These are phyloP conservation scores for Ictalurus punctatus DNA, from an alignment of 2,113 vertebrate genomes.

Conservation along the genomic window DNA sequence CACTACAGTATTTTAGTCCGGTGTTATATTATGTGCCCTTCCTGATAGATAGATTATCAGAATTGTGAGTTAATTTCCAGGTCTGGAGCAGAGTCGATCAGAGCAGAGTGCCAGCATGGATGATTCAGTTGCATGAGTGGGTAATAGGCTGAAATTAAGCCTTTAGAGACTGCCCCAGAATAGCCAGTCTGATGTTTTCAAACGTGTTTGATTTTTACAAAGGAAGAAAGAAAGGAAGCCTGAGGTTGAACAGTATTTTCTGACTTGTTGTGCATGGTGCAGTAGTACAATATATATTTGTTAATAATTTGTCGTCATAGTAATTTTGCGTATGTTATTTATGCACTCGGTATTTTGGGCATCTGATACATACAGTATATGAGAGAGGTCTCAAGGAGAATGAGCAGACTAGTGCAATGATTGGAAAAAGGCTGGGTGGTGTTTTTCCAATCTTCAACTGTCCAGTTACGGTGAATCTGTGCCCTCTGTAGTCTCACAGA, in stretches of 20 bases:
- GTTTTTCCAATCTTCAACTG: neutral
- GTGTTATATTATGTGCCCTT: neutral
- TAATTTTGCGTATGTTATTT: neutral
- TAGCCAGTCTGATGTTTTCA: neutral
- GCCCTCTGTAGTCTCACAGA: neutral
- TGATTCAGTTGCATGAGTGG: neutral
- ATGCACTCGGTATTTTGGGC: neutral
- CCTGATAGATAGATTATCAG: neutral
- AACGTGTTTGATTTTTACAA: neutral
- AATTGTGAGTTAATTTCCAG: conserved; percentile 1
- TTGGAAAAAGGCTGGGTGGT: neutral
- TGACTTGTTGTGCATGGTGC: neutral
- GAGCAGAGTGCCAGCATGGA: neutral
- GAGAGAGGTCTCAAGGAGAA: neutral
- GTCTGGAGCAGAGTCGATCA: neutral
- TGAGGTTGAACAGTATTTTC: neutral
- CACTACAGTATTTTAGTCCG: neutral
- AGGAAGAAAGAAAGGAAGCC: neutral
- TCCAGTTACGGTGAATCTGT: neutral
- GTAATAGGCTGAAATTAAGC: conserved; percentile 6
- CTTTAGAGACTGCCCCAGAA: neutral
- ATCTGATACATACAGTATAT: neutral
- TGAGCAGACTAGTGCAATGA: neutral
- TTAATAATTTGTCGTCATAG: neutral
- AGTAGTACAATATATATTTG: neutral